Evolutionary conservation across 2,113 vertebrate species (phyloP).

Genomic region (Clarias gariepinus): DNA sequence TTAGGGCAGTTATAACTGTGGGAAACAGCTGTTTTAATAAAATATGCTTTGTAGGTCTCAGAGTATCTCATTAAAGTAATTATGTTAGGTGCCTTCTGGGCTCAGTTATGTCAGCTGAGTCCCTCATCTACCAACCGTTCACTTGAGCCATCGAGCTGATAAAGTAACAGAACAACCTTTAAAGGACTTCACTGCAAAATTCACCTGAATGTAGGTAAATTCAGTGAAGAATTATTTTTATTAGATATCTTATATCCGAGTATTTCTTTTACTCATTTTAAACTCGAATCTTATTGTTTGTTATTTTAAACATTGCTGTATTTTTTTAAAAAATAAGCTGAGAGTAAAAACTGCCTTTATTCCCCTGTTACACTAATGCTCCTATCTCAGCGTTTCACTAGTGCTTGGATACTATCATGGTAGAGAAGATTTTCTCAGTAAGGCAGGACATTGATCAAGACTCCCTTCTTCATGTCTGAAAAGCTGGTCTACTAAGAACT

Average conservation of each 20-base stretch:
- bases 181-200: background rate
- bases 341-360: no score
- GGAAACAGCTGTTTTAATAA: constrained; percentile 31
- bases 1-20: constrained; percentile 8
- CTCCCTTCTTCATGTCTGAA: no score
- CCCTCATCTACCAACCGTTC: background rate
- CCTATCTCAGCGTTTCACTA: no score
- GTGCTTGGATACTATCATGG: no score
- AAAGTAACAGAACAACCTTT: background rate
- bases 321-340: no score
- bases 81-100: constrained; percentile 18
- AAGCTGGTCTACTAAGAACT: no score
- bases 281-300: background rate
- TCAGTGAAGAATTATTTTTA: background rate
- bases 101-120: background rate
- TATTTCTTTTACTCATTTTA: background rate
- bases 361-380: no score
- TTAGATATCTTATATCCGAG: background rate
- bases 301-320: background rate
- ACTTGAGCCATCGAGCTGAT: background rate
- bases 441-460: no score
- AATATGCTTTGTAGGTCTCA: constrained; percentile 24
- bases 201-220: background rate
- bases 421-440: no score
- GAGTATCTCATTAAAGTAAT: constrained; percentile 31